Percentiles rank a stretch among this genome's conserved stretches.
Evolutionary conservation across 53 echinoderm and acorn worm genomes (phyloP).

Genomic region (Crossaster papposus): DNA sequence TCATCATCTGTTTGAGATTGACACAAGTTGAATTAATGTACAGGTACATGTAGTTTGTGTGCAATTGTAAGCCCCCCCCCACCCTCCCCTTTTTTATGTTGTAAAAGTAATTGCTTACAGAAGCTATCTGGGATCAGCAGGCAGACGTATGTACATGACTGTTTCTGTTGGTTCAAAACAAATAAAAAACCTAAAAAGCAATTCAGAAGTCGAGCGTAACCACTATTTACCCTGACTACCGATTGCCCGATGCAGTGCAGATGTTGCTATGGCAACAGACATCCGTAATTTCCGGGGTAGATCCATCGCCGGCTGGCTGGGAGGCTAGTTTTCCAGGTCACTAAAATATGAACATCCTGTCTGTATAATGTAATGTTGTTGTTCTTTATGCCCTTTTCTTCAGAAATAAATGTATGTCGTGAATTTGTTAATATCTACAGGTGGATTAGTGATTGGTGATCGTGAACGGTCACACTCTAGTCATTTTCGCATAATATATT

Average conservation of each 20-base stretch:
- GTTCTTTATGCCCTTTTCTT: no score
- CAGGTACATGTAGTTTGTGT: no score
- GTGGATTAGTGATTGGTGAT: no score
- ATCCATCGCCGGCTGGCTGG: not conserved
- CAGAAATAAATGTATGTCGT: no score
- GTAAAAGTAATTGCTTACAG: not conserved
- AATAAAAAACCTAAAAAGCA: not conserved
- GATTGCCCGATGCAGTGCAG: slow-evolving; percentile 57
- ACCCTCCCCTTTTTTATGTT: no score
- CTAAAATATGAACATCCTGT: not conserved
- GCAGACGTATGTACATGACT: not conserved
- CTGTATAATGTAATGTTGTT: no score
- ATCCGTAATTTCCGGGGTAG: slow-evolving; percentile 57
- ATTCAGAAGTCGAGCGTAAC: slow-evolving; percentile 30
- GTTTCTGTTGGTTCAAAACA: not conserved
- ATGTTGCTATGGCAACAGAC: slow-evolving; percentile 54
- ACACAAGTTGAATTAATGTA: not conserved
- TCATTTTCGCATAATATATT: no score
- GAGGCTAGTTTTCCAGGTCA: slow-evolving; percentile 7
- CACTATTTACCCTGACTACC: slow-evolving; percentile 56
- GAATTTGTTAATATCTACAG: no score
- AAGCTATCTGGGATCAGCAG: slow-evolving; percentile 10
- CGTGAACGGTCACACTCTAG: no score
- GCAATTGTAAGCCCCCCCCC: no score
- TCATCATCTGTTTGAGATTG: slow-evolving; percentile 2